Evolutionary conservation across 2,888 invertebrate genomes (phyloP), one percentile per base, ranked within the genome.

Genomic region (Oegoconia quadripuncta): DNA sequence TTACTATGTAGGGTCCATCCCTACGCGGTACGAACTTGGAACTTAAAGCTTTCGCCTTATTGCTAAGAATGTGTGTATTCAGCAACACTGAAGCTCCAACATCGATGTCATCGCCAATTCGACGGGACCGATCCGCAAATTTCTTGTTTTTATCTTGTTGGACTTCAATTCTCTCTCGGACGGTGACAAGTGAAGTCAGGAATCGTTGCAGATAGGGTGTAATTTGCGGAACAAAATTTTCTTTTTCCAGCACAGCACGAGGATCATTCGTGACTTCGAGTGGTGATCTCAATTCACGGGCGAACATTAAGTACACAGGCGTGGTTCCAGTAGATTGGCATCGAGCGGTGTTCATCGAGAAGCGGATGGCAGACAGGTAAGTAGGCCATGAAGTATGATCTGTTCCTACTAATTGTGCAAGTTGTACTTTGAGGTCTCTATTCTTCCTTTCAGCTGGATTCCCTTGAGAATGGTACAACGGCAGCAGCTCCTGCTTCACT

Each of bases 1-100:
- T n/a, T n/a, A n/a, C n/a, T n/a, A n/a, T n/a, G 22, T 64, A 65
- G 0, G 61, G 63, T n/a, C 64, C 64, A 49, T 63, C 64, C 4
- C 63, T 37, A 34, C 56, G 47, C 3, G 64, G 60, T n/a, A 49
- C 50, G 34, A 66, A 56, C 34, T 68, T 68, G 3, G 57, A 23
- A 13, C 31, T 44, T 9, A 33, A 17, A 6, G 44, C 44, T 32
- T 37, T 25, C 2, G 13, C 13, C 7, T 37, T 23, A 8, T 37
- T 42, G 28, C 47, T 53, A 3, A 49, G 25, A 2, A 34, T n/a
- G 20, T 52, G 45, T 6, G 34, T 28, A 9, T 37, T 34, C 3
- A 44, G 40, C 17, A 46, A 13, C 9, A 48, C 51, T n/a, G 33
- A 17, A 16, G 46, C 44, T 11, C 48, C 46, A 13, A 31, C 16